A percentile compares a stretch with the other conserved stretches of the same genome.
Conservation (phyloP, 2,797 vertebrate species). For the Hipposideros larvatus region DNA sequence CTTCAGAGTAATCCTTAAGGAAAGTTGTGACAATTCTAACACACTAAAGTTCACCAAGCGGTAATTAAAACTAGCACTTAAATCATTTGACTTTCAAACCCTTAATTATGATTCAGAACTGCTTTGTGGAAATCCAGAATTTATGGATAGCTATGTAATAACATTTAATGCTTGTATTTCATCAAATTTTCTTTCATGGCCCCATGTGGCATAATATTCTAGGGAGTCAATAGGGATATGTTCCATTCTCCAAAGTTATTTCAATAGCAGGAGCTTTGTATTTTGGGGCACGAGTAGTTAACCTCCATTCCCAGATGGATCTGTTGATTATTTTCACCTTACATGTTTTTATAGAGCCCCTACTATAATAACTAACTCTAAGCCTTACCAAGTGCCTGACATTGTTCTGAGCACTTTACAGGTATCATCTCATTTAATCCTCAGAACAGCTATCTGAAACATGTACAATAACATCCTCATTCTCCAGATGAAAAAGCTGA, state of each 20-base stretch:
- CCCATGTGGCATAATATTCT: constrained; percentile 66
- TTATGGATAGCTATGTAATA: constrained; percentile 85
- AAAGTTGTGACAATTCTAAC: constrained; percentile 92
- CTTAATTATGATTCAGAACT: constrained; percentile 90
- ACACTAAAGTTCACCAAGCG: constrained; percentile 90
- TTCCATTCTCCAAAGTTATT: constrained; percentile 65
- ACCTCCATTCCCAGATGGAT: not conserved
- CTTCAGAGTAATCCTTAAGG: constrained; percentile 91
- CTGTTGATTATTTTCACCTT: constrained; percentile 32
- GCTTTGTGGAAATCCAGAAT: constrained; percentile 88
- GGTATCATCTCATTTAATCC: constrained; percentile 57
- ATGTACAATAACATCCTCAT: not conserved
- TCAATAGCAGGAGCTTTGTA: not conserved
- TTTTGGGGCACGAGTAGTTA: not conserved
- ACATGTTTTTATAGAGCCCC: not conserved
- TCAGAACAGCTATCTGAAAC: not conserved
- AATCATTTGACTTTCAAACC: constrained; percentile 92
- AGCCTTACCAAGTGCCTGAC: not conserved
- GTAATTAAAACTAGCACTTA: constrained; percentile 92
- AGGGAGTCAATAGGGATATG: not conserved
- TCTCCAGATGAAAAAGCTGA: not conserved
- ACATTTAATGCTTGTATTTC: constrained; percentile 82
- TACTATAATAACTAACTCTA: not conserved
- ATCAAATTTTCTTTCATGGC: constrained; percentile 82
- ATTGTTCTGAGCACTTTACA: constrained; percentile 22